Conservation (phyloP, 2,888 invertebrate genomes). For the Polyommatus iphigenia region DNA sequence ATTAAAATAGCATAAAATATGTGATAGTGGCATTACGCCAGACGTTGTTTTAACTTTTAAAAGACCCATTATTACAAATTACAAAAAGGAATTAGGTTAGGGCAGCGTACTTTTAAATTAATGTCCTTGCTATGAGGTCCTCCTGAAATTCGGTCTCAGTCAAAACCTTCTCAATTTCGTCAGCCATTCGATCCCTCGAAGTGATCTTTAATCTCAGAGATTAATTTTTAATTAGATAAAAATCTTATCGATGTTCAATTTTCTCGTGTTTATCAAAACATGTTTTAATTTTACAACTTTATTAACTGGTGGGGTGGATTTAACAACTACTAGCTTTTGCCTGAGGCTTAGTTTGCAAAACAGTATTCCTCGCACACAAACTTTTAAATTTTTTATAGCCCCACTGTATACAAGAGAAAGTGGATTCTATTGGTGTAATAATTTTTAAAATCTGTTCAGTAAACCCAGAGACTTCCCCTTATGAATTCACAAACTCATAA, state of each 20-base stretch:
- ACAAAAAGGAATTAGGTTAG: background rate
- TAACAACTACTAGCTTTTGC: too few relatives aligned
- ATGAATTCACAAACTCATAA: too few relatives aligned
- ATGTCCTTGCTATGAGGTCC: conserved; percentile 39
- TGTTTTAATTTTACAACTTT: background rate
- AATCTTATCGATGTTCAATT: conserved; percentile 26
- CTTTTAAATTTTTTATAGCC: too few relatives aligned
- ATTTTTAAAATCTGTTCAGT: too few relatives aligned
- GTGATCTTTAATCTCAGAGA: conserved; percentile 26
- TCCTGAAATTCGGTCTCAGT: conserved; percentile 58
- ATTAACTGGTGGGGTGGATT: too few relatives aligned
- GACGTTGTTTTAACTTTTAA: background rate
- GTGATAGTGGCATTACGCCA: background rate
- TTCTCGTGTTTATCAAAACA: background rate
- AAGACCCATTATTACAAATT: conserved; percentile 6
- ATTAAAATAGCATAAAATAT: background rate
- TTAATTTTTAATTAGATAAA: conserved; percentile 32
- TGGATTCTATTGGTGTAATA: too few relatives aligned
- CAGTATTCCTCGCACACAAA: too few relatives aligned
- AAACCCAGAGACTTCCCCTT: too few relatives aligned
- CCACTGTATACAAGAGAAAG: too few relatives aligned
- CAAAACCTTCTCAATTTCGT: conserved; percentile 60
- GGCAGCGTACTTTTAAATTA: conserved; percentile 5
- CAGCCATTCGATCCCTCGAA: conserved; percentile 28
- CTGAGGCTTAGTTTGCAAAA: too few relatives aligned